Evolutionary conservation across 2,888 invertebrate species (phyloP).

Genomic region (Lochmaea crataegi): DNA sequence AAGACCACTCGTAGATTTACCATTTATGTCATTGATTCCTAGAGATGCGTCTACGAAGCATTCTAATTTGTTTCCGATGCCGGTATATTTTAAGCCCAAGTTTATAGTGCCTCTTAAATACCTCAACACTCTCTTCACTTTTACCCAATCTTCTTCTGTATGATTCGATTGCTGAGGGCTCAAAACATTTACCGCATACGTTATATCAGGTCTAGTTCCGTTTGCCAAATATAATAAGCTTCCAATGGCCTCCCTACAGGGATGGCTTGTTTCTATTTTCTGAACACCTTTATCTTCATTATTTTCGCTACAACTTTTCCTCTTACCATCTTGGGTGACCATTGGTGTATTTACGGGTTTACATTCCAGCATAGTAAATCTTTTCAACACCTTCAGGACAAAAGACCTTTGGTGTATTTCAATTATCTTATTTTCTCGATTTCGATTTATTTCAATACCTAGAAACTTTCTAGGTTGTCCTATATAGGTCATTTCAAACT

Average conservation of each 20-base stretch:
- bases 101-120: background rate
- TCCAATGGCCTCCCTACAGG: no score
- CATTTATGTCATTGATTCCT: background rate
- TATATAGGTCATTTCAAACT: background rate
- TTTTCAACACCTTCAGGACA: background rate
- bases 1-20: background rate
- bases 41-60: background rate
- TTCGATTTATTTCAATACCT: slow-evolving; percentile 1
- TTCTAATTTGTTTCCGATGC: background rate
- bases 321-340: background rate
- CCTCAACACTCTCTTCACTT: background rate
- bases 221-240: no score
- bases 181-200: background rate
- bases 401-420: background rate
- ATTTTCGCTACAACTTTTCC: background rate
- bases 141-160: background rate
- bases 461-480: background rate
- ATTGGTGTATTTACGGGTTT: background rate
- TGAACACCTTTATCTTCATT: no score
- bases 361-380: background rate
- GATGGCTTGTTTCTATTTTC: no score
- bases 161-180: background rate
- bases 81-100: background rate
- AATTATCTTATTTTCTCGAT: background rate
- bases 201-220: no score